Conservation (phyloP, 37 sponge, comb jelly and placozoan genomes). For the Chondrosia reniformis region DNA sequence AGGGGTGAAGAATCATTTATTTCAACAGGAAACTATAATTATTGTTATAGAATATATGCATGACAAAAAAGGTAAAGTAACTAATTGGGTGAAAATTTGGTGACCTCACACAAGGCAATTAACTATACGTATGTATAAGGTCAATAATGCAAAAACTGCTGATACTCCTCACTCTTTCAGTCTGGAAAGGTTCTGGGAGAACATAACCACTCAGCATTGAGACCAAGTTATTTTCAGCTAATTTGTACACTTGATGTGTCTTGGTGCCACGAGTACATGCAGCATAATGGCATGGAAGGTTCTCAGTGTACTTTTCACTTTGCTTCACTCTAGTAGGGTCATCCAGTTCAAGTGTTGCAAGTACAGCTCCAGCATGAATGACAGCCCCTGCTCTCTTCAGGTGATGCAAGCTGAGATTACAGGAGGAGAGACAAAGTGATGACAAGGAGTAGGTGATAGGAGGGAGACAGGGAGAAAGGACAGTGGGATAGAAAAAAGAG, state of each 20-base stretch:
- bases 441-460: not conserved
- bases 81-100: too few relatives aligned
- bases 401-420: slow-evolving; percentile 60
- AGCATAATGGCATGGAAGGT: not conserved
- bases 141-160: not conserved
- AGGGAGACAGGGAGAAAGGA: not conserved
- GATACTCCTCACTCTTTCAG: slow-evolving; percentile 9
- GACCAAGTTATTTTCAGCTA: slow-evolving; percentile 13
- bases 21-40: too few relatives aligned
- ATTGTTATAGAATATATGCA: too few relatives aligned
- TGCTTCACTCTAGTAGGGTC: slow-evolving; percentile 64
- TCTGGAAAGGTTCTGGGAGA: slow-evolving; percentile 28
- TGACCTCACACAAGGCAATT: too few relatives aligned
- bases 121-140: not conserved
- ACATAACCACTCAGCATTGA: slow-evolving; percentile 32
- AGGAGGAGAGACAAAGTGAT: not conserved
- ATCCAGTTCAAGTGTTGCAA: slow-evolving; percentile 87
- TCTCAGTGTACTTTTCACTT: slow-evolving; percentile 33
- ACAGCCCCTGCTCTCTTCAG: slow-evolving; percentile 84
- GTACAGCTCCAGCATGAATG: slow-evolving; percentile 81
- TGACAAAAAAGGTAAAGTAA: too few relatives aligned
- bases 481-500: not conserved
- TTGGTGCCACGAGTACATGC: slow-evolving; percentile 8
- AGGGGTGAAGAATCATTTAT: too few relatives aligned
- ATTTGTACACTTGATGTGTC: slow-evolving; percentile 22